Conservation (phyloP, 2,113 vertebrate genomes). For the Hiodon tergisus region DNA sequence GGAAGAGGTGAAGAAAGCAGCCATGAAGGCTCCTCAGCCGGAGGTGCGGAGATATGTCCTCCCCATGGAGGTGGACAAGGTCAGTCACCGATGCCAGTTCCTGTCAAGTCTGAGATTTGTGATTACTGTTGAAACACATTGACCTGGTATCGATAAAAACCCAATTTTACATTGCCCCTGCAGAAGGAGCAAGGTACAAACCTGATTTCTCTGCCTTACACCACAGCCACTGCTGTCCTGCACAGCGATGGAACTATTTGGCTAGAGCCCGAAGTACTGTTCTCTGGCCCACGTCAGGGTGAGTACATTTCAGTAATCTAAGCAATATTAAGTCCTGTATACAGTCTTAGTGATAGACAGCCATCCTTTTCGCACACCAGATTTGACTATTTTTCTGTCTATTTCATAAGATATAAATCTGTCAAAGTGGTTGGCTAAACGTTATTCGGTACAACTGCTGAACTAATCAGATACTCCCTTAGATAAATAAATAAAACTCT, state of each 20-base stretch:
- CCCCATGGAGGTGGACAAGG: conserved; percentile 81
- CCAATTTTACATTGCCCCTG: background rate
- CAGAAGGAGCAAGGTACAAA: conserved; percentile 93
- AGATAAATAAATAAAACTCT: too few species aligned
- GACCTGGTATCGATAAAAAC: too few species aligned
- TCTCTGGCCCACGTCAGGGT: conserved; percentile 92
- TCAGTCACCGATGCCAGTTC: conserved; percentile 30
- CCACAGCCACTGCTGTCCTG: conserved; percentile 82
- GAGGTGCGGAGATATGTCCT: conserved; percentile 92
- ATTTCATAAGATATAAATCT: too few species aligned
- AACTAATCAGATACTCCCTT: too few species aligned
- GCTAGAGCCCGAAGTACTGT: conserved; percentile 94
- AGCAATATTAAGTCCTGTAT: too few species aligned
- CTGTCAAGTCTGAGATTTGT: background rate
- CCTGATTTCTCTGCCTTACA: conserved; percentile 80
- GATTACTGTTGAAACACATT: too few species aligned
- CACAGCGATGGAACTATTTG: conserved; percentile 82
- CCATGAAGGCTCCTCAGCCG: conserved; percentile 88
- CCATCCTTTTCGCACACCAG: too few species aligned
- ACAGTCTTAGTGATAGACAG: too few species aligned
- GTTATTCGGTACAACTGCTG: too few species aligned
- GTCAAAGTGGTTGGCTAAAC: too few species aligned
- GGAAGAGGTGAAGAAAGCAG: conserved; percentile 91
- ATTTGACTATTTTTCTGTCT: too few species aligned
- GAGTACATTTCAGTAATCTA: background rate